Base-by-base conservation (phyloP, 2,888 invertebrate genomes). In the Synergus umbraculus region DNA sequence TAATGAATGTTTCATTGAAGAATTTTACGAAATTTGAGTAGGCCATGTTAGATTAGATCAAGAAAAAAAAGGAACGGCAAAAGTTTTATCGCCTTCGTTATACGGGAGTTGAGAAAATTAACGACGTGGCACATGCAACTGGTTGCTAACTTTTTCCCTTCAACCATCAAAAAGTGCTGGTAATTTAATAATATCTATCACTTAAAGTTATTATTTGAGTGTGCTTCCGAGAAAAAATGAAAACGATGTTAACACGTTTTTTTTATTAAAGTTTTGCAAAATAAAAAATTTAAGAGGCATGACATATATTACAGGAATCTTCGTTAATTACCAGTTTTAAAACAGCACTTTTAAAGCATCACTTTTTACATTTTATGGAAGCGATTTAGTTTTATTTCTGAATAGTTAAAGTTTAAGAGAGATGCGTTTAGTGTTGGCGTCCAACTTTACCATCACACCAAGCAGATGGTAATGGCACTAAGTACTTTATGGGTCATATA, bases 1-100 rank as follows among this genome's bases (percentile, higher is more conserved):
- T 67, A 22, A 46, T 13, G 46, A 54, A 58, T 79, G 76, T 29
- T 81, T 78, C 78, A 69, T 29, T 80, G 60, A 79, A 76, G 69
- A 82, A 83, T 85, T 82, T 85, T 82, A 80, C 78, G 80, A 76
- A 69, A 84, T 83, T 85, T 84, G 85, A 84, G 84, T 84, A 84
- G 81, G 80, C 76, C 77, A 78, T 12, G 12, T 43, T 22, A 22
- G 22, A 44, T 46, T 79, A 79, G 78, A 80, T 76, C 80, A 81
- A 79, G 80, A 79, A 81, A 81, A 82, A 83, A 77, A 22, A 81
- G 69, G 81, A 80, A 79, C 78, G 73, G 79, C 43, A 54, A 69
- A 76, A 81, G 80, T 82, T 82, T 82, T 84, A 82, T 81, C 77
- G 79, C 79, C 44, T 78, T 67, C 77, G 76, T 76, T 69, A 73